Evolutionary conservation across 2,888 invertebrate species (phyloP).

Genomic region (Mythimna ferrago): DNA sequence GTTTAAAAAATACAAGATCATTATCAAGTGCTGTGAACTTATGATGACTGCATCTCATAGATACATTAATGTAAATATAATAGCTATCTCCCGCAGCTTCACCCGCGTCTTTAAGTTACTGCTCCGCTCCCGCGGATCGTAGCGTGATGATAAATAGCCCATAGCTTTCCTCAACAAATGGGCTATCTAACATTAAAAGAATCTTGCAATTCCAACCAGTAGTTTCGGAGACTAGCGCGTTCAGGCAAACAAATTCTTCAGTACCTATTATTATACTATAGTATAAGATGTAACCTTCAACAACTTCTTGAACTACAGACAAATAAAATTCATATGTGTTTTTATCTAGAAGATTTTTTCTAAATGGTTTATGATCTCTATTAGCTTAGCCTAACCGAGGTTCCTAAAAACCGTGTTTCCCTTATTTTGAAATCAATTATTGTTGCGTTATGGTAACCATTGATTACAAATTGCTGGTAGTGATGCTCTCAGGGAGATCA

Average conservation of each 20-base stretch:
- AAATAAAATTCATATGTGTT: constrained; percentile 26
- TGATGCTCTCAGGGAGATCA: constrained; percentile 19
- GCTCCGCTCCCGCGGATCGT: no score
- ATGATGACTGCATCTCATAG: constrained; percentile 36
- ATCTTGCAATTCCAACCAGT: no score
- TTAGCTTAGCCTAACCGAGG: background rate
- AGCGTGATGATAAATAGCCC: no score
- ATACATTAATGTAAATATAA: constrained; percentile 31
- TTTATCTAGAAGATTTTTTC: constrained; percentile 24
- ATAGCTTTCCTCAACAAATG: no score
- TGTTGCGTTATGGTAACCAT: constrained; percentile 17
- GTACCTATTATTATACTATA: no score
- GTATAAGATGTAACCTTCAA: constrained; percentile 47
- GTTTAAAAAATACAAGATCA: constrained; percentile 16
- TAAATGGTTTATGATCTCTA: background rate
- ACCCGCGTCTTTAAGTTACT: no score
- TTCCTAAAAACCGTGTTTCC: background rate
- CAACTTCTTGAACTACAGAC: constrained; percentile 32
- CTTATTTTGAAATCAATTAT: constrained; percentile 4
- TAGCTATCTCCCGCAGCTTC: no score
- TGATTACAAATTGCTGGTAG: constrained; percentile 11
- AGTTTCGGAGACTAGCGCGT: no score
- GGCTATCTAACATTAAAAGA: no score
- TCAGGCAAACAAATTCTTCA: no score
- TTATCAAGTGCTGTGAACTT: constrained; percentile 7